Evolutionary conservation across 1,140 invertebrate species (phyloP), one percentile per base, ranked within the genome.

Genomic region (Heliconius congener): DNA sequence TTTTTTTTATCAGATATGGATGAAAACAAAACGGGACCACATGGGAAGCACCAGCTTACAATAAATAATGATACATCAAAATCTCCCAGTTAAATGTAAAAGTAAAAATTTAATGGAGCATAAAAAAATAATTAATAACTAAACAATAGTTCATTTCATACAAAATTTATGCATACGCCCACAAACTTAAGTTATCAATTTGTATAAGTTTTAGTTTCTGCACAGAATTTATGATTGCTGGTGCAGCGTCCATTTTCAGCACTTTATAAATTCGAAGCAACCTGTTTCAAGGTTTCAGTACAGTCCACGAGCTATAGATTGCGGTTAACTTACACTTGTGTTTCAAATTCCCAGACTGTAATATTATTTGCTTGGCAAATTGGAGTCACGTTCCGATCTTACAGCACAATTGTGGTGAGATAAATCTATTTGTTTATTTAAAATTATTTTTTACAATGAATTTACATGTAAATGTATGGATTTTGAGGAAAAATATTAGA

Each of bases 321-420:
- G 60, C 60, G 60, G 23, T 66, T 13, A 27, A 13, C 60, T 66
- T 27, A 66, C 27, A 30, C 23, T 66, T 66, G 11, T 30, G 23
- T 30, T 30, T 27, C 27, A 30, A 66, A 66, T 66, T 30, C 60
- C 30, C 60, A 11, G 60, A 66, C 23, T 66, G 60, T 66, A 66
- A 30, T 66, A 66, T 66, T 66, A 66, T 66, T 66, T 66, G 60
- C 60, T 66, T 27, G 23, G 23, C 60, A 66, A 66, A 13, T 30
- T 66, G 60, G 27, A 66, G 27, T 66, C 60, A 30, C 60, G 23
- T 66, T 66, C 27, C 23, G 60, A 66, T 66, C 27, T 66, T 66
- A 66, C 60, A 30, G 60, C 30, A 66, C 27, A 66, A 66, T 27
- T 66, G 23, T 66, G 13, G 60, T 66, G 23, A 66, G 16, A 11